Base-by-base conservation (phyloP, 2,888 invertebrate species). In the Diabrotica balteata region DNA sequence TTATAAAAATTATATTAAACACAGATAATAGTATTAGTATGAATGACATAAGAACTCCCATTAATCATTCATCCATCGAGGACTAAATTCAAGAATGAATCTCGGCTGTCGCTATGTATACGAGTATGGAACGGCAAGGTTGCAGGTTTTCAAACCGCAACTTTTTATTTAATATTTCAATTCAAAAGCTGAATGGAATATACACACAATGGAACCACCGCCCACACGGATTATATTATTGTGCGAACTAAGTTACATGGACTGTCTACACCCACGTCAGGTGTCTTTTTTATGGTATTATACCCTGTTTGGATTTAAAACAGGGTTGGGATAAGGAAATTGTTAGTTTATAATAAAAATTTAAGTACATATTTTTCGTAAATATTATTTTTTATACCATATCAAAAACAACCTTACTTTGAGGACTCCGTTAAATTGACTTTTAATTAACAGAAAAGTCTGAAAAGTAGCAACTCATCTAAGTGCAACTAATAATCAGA, bases 131-230 rank as follows among this genome's bases (percentile, higher is more conserved):
- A 17, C 7, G 22, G 53, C 8, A 9, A 7, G 3, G 57, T 55
- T 55, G 60, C 63, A 57, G 65, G 57, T 66, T 53, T 45, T 22
- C 32, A 57, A 42, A 54, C 66, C 63, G 60, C 58, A 66, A 68
- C 67, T 73, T 75, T 71, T 77, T 73, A 75, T 71, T 76, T 74
- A 77, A 78, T 76, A 75, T 77, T 79, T 77, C 77, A 77, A 75
- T 77, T 75, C 73, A 73, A 66, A 66, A 71, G 68, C 68, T 76
- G 77, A 77, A 76, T 78, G 75, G 77, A 67, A 76, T 77, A 78
- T 78, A 73, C 75, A 77, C 77, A 79, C 79, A 79, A 79, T 79
- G 76, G 77, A 75, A 73, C 74, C 73, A 66, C 75, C 78, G 77
- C 79, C 79, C 74, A 79, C 79, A 64, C 66, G 59, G 67, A 74